phyloP scores from a whole-genome alignment of 2,797 vertebrate genomes.

The Sebastes flavidus region DNA sequence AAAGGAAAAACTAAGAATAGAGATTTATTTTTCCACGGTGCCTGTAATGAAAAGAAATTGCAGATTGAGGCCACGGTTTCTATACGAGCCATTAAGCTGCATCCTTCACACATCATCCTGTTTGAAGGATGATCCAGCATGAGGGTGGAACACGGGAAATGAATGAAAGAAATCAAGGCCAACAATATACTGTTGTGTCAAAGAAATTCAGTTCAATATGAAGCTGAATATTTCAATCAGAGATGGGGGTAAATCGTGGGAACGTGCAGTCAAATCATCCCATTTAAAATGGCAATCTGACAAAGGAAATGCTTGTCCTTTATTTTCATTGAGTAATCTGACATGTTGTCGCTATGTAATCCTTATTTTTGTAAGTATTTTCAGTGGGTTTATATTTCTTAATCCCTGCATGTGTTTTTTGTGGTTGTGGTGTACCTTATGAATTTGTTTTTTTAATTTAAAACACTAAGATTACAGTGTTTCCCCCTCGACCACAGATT shows the following conservation, averaged over 20 bases:
- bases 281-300: not conserved
- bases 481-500: not conserved
- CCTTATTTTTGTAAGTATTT: constrained; percentile 1
- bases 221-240: constrained; percentile 29
- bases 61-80: constrained; percentile 64
- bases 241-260: not conserved
- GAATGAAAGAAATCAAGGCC: constrained; percentile 44
- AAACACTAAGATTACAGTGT: not conserved
- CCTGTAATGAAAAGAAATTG: constrained; percentile 60
- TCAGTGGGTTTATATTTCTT: not conserved
- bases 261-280: not conserved
- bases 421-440: not conserved
- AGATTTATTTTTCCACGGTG: constrained; percentile 46
- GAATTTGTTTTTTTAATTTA: not conserved
- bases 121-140: constrained; percentile 62
- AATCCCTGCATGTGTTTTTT: constrained; percentile 20
- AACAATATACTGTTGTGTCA: constrained; percentile 12
- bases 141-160: constrained; percentile 45
- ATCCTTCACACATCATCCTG: constrained; percentile 68
- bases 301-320: constrained; percentile 1
- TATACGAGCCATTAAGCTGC: constrained; percentile 67
- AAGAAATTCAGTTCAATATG: constrained; percentile 14
- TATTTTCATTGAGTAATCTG: not conserved
- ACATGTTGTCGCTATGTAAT: not conserved
- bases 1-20: constrained; percentile 38